These are phyloP conservation scores for Verasper variegatus DNA, from an alignment of 2,113 vertebrate genomes.

Conservation along the genomic window DNA sequence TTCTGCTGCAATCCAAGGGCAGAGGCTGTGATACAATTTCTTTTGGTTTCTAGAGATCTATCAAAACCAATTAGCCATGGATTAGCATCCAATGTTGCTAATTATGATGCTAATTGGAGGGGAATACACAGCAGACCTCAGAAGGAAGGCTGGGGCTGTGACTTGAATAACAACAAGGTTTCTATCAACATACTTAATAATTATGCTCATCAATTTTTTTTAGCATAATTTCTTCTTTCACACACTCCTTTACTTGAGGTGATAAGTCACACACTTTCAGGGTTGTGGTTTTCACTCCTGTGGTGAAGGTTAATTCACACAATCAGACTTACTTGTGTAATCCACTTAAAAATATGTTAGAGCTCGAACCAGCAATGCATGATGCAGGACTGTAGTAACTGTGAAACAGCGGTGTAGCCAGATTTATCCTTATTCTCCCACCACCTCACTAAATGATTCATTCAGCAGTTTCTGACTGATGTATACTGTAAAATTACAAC, in stretches of 20 bases:
- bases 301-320: too few relatives aligned
- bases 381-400: not conserved
- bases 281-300: not conserved
- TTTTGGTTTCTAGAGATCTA: constrained; percentile 40
- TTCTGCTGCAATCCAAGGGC: constrained; percentile 35
- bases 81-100: constrained; percentile 56
- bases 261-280: not conserved
- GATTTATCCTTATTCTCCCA: not conserved
- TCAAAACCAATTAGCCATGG: constrained; percentile 49
- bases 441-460: not conserved
- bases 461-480: not conserved
- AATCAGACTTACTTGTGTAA: too few relatives aligned
- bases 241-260: not conserved
- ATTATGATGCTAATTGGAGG: constrained; percentile 61
- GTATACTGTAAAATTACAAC: not conserved
- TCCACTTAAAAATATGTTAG: too few relatives aligned
- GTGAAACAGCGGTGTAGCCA: not conserved
- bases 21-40: constrained; percentile 9
- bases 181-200: not conserved
- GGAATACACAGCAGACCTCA: constrained; percentile 41
- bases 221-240: too few relatives aligned
- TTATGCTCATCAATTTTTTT: not conserved
- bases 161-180: constrained; percentile 35
- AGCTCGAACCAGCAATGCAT: not conserved
- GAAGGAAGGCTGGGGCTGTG: constrained; percentile 24